Evolutionary conservation across 2,797 vertebrate genomes (phyloP).

Genomic region (Erithacus rubecula): DNA sequence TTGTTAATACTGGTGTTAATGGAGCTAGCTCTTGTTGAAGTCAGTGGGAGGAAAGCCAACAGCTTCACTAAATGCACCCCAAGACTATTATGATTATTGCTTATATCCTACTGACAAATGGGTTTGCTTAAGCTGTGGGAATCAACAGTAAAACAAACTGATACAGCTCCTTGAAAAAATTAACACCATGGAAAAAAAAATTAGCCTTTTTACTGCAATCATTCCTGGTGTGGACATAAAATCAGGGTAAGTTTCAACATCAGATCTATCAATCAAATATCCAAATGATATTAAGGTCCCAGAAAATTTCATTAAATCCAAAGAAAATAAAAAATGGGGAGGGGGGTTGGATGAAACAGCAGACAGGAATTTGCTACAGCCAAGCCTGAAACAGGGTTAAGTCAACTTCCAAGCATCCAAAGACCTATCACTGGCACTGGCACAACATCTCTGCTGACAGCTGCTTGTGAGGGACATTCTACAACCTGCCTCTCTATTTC

Average conservation of each 20-base stretch:
- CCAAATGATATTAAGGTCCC: neutral
- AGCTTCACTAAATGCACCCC: constrained; percentile 48
- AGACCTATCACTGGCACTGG: neutral
- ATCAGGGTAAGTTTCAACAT: neutral
- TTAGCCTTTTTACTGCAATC: neutral
- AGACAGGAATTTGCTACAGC: neutral
- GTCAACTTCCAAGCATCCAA: neutral
- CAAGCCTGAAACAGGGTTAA: neutral
- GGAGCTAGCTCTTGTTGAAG: constrained; percentile 21
- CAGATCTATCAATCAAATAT: neutral
- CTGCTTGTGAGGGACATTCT: neutral
- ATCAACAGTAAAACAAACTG: constrained; percentile 41
- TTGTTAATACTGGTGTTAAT: constrained; percentile 62
- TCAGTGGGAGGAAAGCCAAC: constrained; percentile 33
- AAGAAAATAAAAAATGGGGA: neutral
- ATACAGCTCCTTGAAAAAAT: neutral
- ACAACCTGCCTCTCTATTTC: neutral
- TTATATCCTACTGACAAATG: constrained; percentile 46
- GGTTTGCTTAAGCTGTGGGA: constrained; percentile 52
- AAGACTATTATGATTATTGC: constrained; percentile 61
- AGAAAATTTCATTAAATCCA: neutral
- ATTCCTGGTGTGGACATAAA: rapidly evolving
- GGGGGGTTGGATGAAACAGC: neutral
- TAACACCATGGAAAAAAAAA: neutral
- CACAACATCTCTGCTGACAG: neutral